phyloP scores from a whole-genome alignment of 1,140 invertebrate genomes.

The Microplitis mediator region DNA sequence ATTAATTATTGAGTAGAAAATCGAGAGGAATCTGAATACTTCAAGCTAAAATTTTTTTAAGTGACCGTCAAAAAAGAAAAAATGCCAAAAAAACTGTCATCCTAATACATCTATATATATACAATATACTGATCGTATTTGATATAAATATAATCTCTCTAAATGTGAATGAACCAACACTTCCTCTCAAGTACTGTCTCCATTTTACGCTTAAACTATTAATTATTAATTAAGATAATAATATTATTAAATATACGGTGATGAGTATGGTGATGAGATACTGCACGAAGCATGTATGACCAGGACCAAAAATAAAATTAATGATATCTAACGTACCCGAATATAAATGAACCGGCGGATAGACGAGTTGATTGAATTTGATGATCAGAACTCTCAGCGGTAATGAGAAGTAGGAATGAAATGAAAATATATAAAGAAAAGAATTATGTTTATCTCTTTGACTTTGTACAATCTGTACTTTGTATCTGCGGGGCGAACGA shows the following conservation, averaged over 20 bases:
- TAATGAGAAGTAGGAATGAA: no score
- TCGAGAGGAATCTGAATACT: no score
- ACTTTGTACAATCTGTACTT: neutral
- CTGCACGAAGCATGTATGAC: conserved; percentile 48
- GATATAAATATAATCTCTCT: neutral
- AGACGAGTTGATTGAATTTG: no score
- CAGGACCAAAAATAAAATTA: neutral
- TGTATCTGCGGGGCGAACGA: conserved; percentile 42
- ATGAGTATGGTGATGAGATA: conserved; percentile 24
- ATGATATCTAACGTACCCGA: neutral
- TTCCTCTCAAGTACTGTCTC: neutral
- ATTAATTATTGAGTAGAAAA: no score
- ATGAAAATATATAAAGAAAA: no score
- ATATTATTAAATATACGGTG: conserved; percentile 13
- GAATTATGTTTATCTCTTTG: no score
- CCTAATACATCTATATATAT: no score
- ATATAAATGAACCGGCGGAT: neutral
- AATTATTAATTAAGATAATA: neutral
- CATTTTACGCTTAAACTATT: neutral
- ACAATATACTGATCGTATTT: neutral
- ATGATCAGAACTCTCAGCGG: no score
- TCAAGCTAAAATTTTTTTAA: no score
- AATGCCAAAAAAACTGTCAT: no score
- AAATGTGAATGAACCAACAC: neutral
- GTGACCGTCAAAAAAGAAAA: no score